Evolutionary conservation across 2,113 vertebrate species (phyloP).

Genomic region (Pedionomus torquatus): DNA sequence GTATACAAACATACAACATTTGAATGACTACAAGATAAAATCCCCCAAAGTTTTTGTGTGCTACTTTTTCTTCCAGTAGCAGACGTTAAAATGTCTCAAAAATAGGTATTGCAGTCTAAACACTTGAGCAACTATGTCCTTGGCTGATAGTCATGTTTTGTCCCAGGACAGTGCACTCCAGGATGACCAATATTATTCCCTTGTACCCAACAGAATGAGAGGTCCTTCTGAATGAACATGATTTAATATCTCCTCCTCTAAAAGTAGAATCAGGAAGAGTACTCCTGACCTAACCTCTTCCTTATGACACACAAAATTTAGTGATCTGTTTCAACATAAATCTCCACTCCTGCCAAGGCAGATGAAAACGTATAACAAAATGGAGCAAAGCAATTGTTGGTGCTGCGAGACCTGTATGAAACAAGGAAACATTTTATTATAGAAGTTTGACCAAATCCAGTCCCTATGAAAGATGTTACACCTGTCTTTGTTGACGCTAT

Average conservation of each 20-base stretch:
- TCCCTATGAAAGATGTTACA: neutral
- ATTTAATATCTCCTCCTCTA: neutral
- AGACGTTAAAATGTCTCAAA: neutral
- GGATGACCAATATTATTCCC: neutral
- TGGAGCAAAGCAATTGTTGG: neutral
- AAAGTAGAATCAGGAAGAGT: neutral
- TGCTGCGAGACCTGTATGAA: neutral
- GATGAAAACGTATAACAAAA: neutral
- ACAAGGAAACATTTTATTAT: neutral
- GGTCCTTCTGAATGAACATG: neutral
- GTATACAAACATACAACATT: neutral
- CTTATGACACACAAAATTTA: neutral
- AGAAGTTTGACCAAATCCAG: neutral
- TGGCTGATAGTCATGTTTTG: neutral
- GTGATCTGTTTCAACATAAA: neutral
- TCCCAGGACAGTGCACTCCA: neutral
- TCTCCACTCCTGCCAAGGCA: neutral
- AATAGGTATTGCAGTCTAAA: neutral
- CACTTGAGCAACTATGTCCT: neutral
- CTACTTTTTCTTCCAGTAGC: neutral
- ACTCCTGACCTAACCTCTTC: neutral
- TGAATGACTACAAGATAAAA: neutral
- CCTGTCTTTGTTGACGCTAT: neutral
- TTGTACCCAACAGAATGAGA: neutral
- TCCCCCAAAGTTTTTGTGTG: neutral